Conservation (phyloP, 2,113 vertebrate species). For the Ceyx cyanopectus region DNA sequence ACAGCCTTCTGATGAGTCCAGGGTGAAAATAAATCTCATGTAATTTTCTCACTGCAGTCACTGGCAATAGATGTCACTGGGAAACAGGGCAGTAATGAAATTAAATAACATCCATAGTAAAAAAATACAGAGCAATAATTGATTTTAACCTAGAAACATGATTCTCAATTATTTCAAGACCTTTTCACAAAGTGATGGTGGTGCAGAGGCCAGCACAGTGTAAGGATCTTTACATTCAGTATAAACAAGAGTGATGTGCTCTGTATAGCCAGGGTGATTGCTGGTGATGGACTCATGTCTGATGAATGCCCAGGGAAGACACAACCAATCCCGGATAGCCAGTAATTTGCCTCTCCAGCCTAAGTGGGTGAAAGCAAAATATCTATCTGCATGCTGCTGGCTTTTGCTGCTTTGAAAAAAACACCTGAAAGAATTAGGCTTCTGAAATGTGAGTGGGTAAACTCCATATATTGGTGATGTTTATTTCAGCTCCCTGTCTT, state of each 20-base stretch:
- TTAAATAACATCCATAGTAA: not conserved
- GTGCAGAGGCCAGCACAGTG: not conserved
- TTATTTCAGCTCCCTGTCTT: not conserved
- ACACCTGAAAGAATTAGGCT: not conserved
- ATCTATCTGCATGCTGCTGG: not conserved
- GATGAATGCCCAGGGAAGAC: not conserved
- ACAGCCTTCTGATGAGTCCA: not conserved
- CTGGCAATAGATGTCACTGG: not conserved
- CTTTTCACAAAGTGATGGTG: not conserved
- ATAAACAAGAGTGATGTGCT: not conserved
- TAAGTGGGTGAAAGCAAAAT: not conserved
- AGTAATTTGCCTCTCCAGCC: not conserved
- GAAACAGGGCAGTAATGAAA: slow-evolving; percentile 9
- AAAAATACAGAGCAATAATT: not conserved
- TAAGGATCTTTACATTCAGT: not conserved
- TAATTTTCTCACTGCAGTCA: not conserved
- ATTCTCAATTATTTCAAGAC: not conserved
- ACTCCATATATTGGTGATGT: not conserved
- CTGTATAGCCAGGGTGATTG: not conserved
- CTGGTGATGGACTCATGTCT: not conserved
- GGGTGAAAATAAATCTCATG: not conserved
- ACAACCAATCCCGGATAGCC: not conserved
- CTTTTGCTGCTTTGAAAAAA: not conserved
- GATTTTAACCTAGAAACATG: not conserved
- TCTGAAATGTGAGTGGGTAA: not conserved